A percentile compares a stretch with the other conserved stretches of the same genome.
phyloP scores from a whole-genome alignment of 2,888 invertebrate genomes.

The Lepidochrysops patricia region DNA sequence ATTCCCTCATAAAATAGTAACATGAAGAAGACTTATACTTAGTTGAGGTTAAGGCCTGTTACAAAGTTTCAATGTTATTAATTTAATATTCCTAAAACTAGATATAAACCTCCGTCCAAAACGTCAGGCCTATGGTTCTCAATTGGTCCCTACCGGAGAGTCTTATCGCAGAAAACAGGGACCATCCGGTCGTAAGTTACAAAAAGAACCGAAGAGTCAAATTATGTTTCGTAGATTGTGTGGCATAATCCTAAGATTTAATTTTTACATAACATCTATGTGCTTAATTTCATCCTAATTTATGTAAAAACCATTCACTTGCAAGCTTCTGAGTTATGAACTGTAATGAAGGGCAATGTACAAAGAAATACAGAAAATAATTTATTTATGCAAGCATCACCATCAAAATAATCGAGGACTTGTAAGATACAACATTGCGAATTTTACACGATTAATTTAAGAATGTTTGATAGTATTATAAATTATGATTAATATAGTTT shows the following conservation, averaged over 20 bases:
- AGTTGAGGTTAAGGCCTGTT: background rate
- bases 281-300: constrained; percentile 56
- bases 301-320: constrained; percentile 50
- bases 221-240: constrained; percentile 11
- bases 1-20: background rate
- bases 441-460: background rate
- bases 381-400: constrained; percentile 19
- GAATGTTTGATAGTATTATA: constrained; percentile 36
- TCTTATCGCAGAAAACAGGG: constrained; percentile 78
- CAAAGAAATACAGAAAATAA: background rate
- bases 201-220: constrained; percentile 3
- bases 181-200: constrained; percentile 78
- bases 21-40: too few relatives aligned
- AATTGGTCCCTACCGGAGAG: constrained; percentile 60
- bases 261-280: constrained; percentile 40
- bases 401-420: background rate
- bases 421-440: constrained; percentile 6
- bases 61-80: background rate
- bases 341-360: background rate
- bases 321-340: constrained; percentile 51
- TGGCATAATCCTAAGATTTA: constrained; percentile 2
- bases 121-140: constrained; percentile 55
- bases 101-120: constrained; percentile 59
- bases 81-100: constrained; percentile 29
- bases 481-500: constrained; percentile 15